Evolutionary conservation across 2,797 vertebrate species (phyloP).

Genomic region (Loris lydekkerianus): DNA sequence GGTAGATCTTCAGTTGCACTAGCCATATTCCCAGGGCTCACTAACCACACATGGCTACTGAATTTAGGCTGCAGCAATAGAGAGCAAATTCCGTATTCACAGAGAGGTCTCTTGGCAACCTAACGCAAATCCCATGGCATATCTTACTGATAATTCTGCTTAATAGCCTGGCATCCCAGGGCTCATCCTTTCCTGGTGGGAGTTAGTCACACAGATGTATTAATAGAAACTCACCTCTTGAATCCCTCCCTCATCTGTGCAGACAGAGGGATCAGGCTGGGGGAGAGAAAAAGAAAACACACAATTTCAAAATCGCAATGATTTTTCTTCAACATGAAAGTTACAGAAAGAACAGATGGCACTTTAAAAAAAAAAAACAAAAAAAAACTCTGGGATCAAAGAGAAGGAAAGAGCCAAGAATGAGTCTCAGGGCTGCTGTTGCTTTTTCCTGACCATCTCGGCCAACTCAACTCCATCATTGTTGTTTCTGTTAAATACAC

Average conservation of each 20-base stretch:
- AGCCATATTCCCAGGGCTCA: neutral
- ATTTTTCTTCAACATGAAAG: conserved; percentile 76
- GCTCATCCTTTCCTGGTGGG: neutral
- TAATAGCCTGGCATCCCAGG: neutral
- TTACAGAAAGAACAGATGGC: conserved; percentile 83
- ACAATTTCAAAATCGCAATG: conserved; percentile 75
- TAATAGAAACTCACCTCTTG: neutral
- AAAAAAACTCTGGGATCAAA: conserved; percentile 71
- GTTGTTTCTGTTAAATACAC: conserved; percentile 66
- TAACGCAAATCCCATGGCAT: neutral
- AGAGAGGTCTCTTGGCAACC: neutral
- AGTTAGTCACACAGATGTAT: neutral
- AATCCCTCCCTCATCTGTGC: neutral
- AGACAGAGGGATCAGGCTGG: conserved; percentile 48
- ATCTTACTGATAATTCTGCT: neutral
- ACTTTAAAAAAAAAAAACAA: conserved; percentile 59
- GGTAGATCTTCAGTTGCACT: neutral
- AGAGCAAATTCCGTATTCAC: neutral
- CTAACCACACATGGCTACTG: neutral
- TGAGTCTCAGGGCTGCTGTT: conserved; percentile 62
- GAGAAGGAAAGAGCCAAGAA: conserved; percentile 73
- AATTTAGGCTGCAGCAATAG: rapidly evolving
- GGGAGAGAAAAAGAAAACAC: conserved; percentile 64
- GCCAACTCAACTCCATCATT: conserved; percentile 28
- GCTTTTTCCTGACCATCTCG: conserved; percentile 56